These are phyloP conservation scores for Yponomeuta malinellus DNA, from an alignment of 2,888 invertebrate species.

Conservation along the genomic window DNA sequence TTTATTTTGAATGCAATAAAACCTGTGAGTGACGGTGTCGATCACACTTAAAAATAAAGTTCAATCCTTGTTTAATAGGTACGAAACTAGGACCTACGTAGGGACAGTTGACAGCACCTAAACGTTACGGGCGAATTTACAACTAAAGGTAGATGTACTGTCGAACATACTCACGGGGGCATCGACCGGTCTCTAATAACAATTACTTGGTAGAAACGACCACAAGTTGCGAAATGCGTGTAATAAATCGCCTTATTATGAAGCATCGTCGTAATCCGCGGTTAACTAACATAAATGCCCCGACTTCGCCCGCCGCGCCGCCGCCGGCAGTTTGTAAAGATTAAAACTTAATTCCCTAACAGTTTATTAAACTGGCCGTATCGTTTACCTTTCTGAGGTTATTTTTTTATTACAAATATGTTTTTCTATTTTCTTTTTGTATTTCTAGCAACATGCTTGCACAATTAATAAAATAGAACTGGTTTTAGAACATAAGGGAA, in stretches of 20 bases:
- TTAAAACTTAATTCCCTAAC: slow-evolving; percentile 56
- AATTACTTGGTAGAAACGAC: not conserved
- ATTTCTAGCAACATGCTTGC: no score
- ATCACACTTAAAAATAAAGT: no score
- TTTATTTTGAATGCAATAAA: no score
- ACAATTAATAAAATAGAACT: no score
- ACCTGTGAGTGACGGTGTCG: no score
- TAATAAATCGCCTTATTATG: slow-evolving; percentile 60
- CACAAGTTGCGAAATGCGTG: slow-evolving; percentile 20
- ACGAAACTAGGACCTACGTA: no score
- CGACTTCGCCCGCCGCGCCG: slow-evolving; percentile 31
- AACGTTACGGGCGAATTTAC: no score
- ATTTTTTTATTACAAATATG: not conserved
- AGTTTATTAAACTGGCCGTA: slow-evolving; percentile 41
- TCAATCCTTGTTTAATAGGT: no score
- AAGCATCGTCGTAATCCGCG: slow-evolving; percentile 53
- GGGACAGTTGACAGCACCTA: no score
- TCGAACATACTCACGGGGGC: not conserved
- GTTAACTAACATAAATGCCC: slow-evolving; percentile 70
- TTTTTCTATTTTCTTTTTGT: not conserved
- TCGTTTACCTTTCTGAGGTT: slow-evolving; percentile 11
- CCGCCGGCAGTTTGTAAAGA: slow-evolving; percentile 65
- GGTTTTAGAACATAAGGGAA: no score
- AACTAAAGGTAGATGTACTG: no score
- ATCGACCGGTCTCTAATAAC: not conserved